Conservation (phyloP, 2,113 vertebrate species). For the Neoarius graeffei region DNA sequence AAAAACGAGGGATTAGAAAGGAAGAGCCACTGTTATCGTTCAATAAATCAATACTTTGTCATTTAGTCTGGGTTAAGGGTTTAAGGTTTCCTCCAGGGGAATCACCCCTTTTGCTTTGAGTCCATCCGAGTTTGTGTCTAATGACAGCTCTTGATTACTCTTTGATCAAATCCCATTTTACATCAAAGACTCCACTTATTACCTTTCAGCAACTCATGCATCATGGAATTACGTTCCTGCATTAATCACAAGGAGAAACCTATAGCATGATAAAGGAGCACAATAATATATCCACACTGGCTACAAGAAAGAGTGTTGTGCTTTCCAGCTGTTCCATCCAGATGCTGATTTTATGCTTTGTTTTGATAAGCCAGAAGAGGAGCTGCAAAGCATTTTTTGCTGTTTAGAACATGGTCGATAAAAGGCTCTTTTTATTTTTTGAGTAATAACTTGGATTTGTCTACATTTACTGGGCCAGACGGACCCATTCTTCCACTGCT, state of each 20-base stretch:
- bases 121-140: neutral
- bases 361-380: neutral
- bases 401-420: neutral
- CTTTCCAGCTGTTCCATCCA: slow-evolving; percentile 3
- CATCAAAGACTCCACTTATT: neutral
- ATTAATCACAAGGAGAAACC: neutral
- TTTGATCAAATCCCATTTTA: neutral
- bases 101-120: neutral
- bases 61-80: neutral
- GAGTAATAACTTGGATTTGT: neutral
- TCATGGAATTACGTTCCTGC: neutral
- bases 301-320: neutral
- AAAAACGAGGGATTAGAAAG: neutral
- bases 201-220: neutral
- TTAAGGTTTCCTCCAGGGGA: neutral
- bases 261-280: neutral
- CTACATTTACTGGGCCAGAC: neutral
- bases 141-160: neutral
- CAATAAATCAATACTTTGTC: slow-evolving; percentile 10
- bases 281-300: neutral
- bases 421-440: neutral
- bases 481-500: neutral
- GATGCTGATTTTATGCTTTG: slow-evolving; percentile 10
- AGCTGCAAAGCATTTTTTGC: neutral
- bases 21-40: neutral